Base-by-base conservation (phyloP, 1,140 invertebrate species). In the Patella vulgata region DNA sequence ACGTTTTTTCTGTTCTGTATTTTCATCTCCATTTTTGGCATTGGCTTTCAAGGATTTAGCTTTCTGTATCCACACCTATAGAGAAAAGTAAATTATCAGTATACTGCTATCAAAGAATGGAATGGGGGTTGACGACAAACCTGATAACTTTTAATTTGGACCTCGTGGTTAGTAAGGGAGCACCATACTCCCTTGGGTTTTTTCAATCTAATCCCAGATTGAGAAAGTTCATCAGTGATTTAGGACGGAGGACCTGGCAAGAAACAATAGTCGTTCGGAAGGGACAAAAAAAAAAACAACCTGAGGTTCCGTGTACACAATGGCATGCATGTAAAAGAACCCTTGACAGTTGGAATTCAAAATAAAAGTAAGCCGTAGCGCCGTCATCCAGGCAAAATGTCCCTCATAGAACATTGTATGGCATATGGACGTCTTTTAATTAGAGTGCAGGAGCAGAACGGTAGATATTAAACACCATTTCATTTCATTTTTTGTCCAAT, bases 31-130 rank as follows among this genome's bases (percentile, higher is more conserved):
- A 23, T 55, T 46, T 27, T 31, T 14, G 0, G 31, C 12, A 31
- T 63, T 66, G 31, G 47, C 23, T 40, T 63, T 44, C 33, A 47
- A 28, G 19, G n/a, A 17, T 42, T 74, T 75, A 8, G 71, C 66
- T 54, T 77, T 77, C 39, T 73, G 62, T n/a, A 74, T 50, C 74
- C 74, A 79, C 33, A 63, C 54, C 77, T 79, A 23, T 21, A 46
- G 59, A 40, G 55, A n/a, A 46, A 46, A 68, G n/a, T 27, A 23
- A 56, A 25, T 6, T 31, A 40, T 31, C 12, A 21, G 47, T 46
- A 17, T 46, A 12, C 12, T 36, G 21, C 5, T 28, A 40, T 48
- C 30, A 42, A 50, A 27, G 1, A 27, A 31, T 9, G 14, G 17
- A 31, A 9, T 31, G 14, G 11, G 27, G 30, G 25, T 4, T 42